A percentile compares a stretch with the other conserved stretches of the same genome.
These are phyloP conservation scores for Bradypodion ventrale DNA, from an alignment of 2,797 vertebrate genomes.

Conservation along the genomic window DNA sequence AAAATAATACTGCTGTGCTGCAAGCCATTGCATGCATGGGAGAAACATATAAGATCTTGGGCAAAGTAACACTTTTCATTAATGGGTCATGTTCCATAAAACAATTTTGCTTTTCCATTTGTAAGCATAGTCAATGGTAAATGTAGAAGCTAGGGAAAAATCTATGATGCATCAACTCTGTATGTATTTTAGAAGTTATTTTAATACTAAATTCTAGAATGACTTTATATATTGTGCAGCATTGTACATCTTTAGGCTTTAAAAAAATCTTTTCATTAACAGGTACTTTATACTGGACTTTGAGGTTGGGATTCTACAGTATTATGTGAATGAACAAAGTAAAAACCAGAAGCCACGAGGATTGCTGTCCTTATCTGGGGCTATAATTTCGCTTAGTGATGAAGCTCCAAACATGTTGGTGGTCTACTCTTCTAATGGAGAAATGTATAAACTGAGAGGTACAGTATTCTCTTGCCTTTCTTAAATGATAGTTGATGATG, in stretches of 20 bases:
- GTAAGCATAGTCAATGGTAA: background rate
- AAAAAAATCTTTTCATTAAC: constrained; percentile 12
- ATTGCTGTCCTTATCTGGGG: constrained; percentile 88
- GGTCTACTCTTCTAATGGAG: constrained; percentile 89
- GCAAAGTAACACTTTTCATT: too few relatives aligned
- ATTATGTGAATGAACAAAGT: constrained; percentile 93
- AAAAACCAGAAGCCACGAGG: constrained; percentile 94
- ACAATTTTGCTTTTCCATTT: too few relatives aligned
- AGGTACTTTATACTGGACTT: constrained; percentile 97
- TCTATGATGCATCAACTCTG: background rate
- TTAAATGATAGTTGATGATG: too few relatives aligned
- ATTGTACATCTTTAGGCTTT: background rate
- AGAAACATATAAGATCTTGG: too few relatives aligned
- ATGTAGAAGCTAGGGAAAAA: background rate
- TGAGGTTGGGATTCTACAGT: constrained; percentile 90
- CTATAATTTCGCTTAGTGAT: constrained; percentile 88
- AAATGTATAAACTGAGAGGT: constrained; percentile 97
- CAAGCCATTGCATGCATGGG: too few relatives aligned
- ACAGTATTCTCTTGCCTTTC: constrained; percentile 24
- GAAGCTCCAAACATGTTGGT: constrained; percentile 94
- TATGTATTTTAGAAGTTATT: background rate
- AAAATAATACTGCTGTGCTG: too few relatives aligned
- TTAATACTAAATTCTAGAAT: background rate
- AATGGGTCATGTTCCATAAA: too few relatives aligned
- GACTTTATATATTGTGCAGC: background rate